Evolutionary conservation across 2,113 vertebrate genomes (phyloP).

Genomic region (Microtus ochrogaster): DNA sequence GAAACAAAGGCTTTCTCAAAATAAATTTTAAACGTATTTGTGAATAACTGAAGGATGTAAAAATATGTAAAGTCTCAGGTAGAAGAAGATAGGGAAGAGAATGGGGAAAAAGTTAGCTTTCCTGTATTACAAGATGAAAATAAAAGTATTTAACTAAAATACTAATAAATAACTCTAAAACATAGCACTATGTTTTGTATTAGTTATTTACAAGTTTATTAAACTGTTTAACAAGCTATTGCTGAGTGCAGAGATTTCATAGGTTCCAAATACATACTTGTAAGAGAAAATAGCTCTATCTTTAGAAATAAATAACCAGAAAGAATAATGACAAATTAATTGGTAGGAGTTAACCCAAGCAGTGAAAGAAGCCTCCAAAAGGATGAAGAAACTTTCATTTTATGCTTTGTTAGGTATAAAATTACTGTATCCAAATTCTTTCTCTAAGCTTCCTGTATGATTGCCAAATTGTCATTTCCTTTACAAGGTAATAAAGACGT

Average conservation of each 20-base stretch:
- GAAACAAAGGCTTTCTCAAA: not conserved
- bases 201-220: not conserved
- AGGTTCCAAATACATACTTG: not conserved
- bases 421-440: not conserved
- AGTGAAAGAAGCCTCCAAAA: not conserved
- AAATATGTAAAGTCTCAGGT: not conserved
- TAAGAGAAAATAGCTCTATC: not conserved
- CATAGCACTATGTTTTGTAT: not conserved
- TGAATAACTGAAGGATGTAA: not conserved
- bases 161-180: slow-evolving; percentile 1
- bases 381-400: not conserved
- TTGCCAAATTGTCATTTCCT: not conserved
- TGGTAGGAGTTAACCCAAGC: not conserved
- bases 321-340: slow-evolving; percentile 2
- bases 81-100: not conserved
- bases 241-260: not conserved
- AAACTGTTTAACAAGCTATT: not conserved
- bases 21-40: not conserved
- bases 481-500: slow-evolving; percentile 20
- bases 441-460: slow-evolving; percentile 7
- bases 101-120: not conserved
- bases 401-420: slow-evolving; percentile 8
- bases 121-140: not conserved
- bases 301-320: slow-evolving; percentile 22
- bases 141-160: not conserved